phyloP scores from a whole-genome alignment of 1,140 invertebrate genomes.

The Metaphire vulgaris region DNA sequence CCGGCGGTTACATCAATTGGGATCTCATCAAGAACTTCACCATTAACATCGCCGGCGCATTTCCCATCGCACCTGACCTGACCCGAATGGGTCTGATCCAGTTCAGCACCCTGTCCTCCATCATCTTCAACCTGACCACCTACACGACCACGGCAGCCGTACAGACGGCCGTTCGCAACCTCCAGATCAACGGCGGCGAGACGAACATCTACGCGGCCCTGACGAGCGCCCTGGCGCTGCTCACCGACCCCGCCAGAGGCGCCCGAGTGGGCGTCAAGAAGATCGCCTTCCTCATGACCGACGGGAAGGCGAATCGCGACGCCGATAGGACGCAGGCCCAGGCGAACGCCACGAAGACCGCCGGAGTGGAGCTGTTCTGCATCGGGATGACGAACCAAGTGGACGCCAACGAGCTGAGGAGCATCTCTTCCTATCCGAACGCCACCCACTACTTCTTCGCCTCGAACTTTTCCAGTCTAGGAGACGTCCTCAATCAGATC shows the following conservation, averaged over 20 bases:
- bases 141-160: neutral
- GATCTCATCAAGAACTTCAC: constrained; percentile 18
- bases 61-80: constrained; percentile 5
- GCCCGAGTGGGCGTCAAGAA: neutral
- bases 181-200: constrained; percentile 13
- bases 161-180: neutral
- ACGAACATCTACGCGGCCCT: constrained; percentile 13
- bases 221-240: neutral
- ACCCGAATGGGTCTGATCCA: constrained; percentile 1
- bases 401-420: constrained; percentile 11
- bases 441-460: constrained; percentile 10
- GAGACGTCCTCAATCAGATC: neutral
- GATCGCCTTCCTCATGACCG: constrained; percentile 9
- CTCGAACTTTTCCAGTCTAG: neutral
- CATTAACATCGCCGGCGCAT: neutral
- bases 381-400: constrained; percentile 24
- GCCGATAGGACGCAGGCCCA: constrained; percentile 9
- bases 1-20: constrained; percentile 8
- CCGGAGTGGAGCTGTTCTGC: constrained; percentile 7
- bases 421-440: neutral
- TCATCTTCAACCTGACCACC: neutral
- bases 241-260: neutral
- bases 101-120: neutral
- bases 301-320: constrained; percentile 19
- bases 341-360: constrained; percentile 5